Base-by-base conservation (phyloP, 2,888 invertebrate genomes). In the Loripinus fragilis region DNA sequence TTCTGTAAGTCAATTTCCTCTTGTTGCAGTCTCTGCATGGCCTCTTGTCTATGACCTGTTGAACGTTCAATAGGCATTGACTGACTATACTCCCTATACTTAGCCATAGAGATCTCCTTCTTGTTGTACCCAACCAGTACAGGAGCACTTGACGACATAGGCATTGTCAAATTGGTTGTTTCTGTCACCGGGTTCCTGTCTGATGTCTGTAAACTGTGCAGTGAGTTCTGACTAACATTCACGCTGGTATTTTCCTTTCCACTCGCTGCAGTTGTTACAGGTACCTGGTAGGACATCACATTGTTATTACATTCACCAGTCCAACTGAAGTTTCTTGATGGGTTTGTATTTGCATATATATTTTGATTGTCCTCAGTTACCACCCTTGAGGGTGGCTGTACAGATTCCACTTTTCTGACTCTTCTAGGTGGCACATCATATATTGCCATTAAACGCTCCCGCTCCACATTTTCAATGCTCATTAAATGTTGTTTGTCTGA, bases 341-440 rank as follows among this genome's bases (percentile, higher is more conserved):
- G 17, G 33, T 70, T 52, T 50, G 50, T 28, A 52, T 70, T 52
- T 20, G 70, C 33, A 68, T 48, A 68, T 17, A 45, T 42, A 20
- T 30, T 60, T 33, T 60, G 60, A 33, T 33, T 33, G 28, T 60
- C 23, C 3, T 60, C 60, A 33, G 60, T 60, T 28, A 28, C 38
- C 41, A 33, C 50, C 23, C 52, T 42, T 70, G 17, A n/a, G 8
- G 20, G n/a, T 10, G 50, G 50, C 38, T 79, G 77, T 41, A 74
- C 70, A 28, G 76, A 70, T 73, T 87, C 86, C 30, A 91, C 86
- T 85, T 87, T 90, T 35, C 89, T 71, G 12, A 86, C 80, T 23
- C 85, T 81, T 48, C 88, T 86, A 17, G 90, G 90, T 41, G 91
- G 90, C 20, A 90, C 84, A 81, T 91, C 91, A 87, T 90, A 91